Conservation (phyloP, 92 coral and sea anemone genomes). For the Galaxea fascicularis region DNA sequence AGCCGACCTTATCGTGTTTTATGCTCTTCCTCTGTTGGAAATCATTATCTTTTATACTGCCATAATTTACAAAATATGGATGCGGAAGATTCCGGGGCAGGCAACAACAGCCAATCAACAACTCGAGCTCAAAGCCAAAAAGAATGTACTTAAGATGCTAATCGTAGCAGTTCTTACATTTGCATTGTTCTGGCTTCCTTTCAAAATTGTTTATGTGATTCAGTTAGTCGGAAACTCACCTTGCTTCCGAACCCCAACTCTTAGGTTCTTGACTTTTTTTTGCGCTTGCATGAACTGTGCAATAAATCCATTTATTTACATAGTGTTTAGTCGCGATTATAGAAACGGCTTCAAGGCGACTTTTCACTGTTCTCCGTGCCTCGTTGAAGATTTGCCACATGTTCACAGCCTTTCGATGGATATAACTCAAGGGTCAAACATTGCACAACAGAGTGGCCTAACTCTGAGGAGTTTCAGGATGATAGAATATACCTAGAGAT, state of each 20-base stretch:
- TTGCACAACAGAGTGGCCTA: constrained; percentile 1
- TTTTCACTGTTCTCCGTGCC: neutral
- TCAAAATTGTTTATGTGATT: neutral
- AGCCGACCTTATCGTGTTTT: constrained; percentile 30
- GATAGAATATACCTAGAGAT: neutral
- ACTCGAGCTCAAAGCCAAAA: constrained; percentile 48
- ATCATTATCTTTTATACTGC: constrained; percentile 63
- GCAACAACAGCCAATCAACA: constrained; percentile 53
- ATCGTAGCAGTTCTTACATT: constrained; percentile 63
- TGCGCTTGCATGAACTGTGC: constrained; percentile 60
- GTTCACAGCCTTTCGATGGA: constrained; percentile 24
- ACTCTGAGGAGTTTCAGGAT: constrained; percentile 16
- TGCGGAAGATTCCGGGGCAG: constrained; percentile 66
- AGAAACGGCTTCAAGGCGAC: constrained; percentile 32
- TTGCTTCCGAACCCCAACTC: constrained; percentile 1
- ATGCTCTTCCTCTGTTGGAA: constrained; percentile 57
- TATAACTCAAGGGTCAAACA: neutral
- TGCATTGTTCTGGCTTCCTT: constrained; percentile 52
- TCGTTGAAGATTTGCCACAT: neutral
- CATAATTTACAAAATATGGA: constrained; percentile 60
- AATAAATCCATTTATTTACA: constrained; percentile 66
- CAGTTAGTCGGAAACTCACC: neutral
- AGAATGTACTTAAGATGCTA: constrained; percentile 70
- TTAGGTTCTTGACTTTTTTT: constrained; percentile 34
- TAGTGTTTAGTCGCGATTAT: constrained; percentile 43